Base-by-base conservation (phyloP, 2,797 vertebrate genomes). In the Sebastiscus tertius region DNA sequence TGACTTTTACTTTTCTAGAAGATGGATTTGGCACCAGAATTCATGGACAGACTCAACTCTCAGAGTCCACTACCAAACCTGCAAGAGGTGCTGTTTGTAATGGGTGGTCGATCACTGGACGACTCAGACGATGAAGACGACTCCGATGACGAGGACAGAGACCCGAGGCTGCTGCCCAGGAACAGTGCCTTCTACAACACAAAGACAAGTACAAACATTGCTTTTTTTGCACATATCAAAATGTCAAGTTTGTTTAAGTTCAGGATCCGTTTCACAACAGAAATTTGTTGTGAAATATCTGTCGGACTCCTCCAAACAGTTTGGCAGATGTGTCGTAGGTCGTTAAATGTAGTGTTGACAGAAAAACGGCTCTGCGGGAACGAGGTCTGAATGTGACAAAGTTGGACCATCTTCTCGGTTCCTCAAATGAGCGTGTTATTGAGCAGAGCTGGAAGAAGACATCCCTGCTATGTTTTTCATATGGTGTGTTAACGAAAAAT, bases 1-100 rank as follows among this genome's bases (percentile, higher is more conserved):
- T 68, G 16, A 64, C 12, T 54, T 79, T 46, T 68, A 31, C 31
- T 80, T 66, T 81, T 82, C 59, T 67, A 95, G 95, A 96, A 95
- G 90, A 85, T 89, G 72, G 88, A 96, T 82, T 79, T 89, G 27
- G 89, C 82, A 22, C 89, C 91, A 1, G 72, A 92, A 6, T 52
- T 74, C 0, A 11, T 75, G 39, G 86, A 89, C 79, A 86, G 80
- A 64, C 93, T 88, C 87, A 92, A 65, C 59, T 4, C 72, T 77
- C 63, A 79, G 20, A 68, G 84, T 75, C 93, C 93, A 24, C 94
- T 90, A 0, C 95, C 95, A 80, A 97, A 96, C 89, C 95, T 98
- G 46, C 97, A 99, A 89, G 98, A 99, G 88, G 99, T 99, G 13
- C 93, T 99, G 86, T 97, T 99, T 75, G 97, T 99, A 29, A 97